These are phyloP conservation scores for Schizotus pectinicornis DNA, from an alignment of 2,888 invertebrate genomes.

Conservation along the genomic window DNA sequence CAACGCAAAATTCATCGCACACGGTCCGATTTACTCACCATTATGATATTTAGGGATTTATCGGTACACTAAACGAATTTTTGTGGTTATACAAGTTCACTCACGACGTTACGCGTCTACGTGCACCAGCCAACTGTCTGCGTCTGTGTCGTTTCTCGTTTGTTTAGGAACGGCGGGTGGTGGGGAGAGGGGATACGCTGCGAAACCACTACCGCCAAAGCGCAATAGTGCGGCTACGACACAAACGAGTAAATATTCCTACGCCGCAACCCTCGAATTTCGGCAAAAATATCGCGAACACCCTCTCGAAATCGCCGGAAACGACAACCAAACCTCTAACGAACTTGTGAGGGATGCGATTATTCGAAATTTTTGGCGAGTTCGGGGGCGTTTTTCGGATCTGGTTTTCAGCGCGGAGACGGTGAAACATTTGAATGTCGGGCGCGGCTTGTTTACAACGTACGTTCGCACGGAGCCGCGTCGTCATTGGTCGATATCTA, in stretches of 20 bases:
- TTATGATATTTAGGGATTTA: slow-evolving; percentile 57
- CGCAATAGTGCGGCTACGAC: slow-evolving; percentile 59
- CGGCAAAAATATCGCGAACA: slow-evolving; percentile 14
- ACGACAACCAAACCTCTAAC: background rate
- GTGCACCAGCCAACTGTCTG: slow-evolving; percentile 57
- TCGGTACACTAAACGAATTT: slow-evolving; percentile 44
- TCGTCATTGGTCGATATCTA: slow-evolving; percentile 81
- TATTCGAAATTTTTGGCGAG: background rate
- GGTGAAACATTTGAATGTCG: slow-evolving; percentile 68
- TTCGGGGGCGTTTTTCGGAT: slow-evolving; percentile 60
- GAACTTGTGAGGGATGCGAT: background rate
- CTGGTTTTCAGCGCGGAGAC: slow-evolving; percentile 68
- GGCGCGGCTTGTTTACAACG: slow-evolving; percentile 77
- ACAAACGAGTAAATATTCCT: slow-evolving; percentile 59
- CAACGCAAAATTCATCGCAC: slow-evolving; percentile 39
- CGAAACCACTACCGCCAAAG: slow-evolving; percentile 55
- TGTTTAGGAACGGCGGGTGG: slow-evolving; percentile 50
- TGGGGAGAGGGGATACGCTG: slow-evolving; percentile 47
- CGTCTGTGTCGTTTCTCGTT: slow-evolving; percentile 50
- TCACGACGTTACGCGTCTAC: slow-evolving; percentile 47
- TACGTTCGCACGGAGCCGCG: slow-evolving; percentile 63
- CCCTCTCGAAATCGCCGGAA: slow-evolving; percentile 9
- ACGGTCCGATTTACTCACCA: slow-evolving; percentile 53
- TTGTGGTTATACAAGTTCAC: slow-evolving; percentile 36
- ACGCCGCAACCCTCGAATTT: slow-evolving; percentile 46